Conservation (phyloP, 2,797 vertebrate species). For the Peromyscus attwateri region DNA sequence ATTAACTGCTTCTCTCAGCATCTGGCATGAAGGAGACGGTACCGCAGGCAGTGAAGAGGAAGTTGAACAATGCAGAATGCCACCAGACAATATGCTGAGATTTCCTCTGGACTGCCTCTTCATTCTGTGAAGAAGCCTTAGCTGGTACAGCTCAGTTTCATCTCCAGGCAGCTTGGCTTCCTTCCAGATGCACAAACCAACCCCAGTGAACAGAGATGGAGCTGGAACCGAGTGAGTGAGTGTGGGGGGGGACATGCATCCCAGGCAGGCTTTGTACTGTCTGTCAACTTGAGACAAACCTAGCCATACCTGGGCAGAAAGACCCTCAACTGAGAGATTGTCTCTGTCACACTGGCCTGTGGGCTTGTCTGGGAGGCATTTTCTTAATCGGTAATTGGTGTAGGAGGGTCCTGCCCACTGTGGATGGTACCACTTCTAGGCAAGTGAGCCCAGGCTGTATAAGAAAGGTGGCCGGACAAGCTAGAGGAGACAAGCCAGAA, state of each 20-base stretch:
- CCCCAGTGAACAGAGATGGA: slow-evolving; percentile 10
- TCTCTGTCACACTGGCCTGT: neutral
- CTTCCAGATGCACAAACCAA: slow-evolving; percentile 64
- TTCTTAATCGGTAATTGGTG: neutral
- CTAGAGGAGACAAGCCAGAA: too few relatives aligned
- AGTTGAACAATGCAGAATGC: slow-evolving; percentile 70
- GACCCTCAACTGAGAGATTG: neutral
- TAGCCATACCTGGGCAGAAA: neutral
- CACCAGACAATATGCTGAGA: slow-evolving; percentile 59
- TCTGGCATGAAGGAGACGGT: slow-evolving; percentile 61
- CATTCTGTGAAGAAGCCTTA: neutral
- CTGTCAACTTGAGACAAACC: neutral
- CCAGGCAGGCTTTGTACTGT: neutral
- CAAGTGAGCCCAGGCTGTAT: neutral
- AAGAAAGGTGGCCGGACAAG: neutral
- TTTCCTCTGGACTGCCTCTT: slow-evolving; percentile 64
- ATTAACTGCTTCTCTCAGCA: slow-evolving; percentile 73
- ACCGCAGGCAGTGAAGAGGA: slow-evolving; percentile 64
- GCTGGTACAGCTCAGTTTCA: slow-evolving; percentile 45
- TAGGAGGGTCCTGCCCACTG: neutral
- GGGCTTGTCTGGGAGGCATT: neutral
- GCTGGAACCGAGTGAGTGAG: slow-evolving; percentile 12
- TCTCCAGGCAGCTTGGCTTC: slow-evolving; percentile 50
- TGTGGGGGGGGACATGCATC: neutral
- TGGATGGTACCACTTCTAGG: neutral